Percentiles rank a stretch among this genome's conserved stretches.
Conservation (phyloP, 2,888 invertebrate species). For the Pheosia tremula region DNA sequence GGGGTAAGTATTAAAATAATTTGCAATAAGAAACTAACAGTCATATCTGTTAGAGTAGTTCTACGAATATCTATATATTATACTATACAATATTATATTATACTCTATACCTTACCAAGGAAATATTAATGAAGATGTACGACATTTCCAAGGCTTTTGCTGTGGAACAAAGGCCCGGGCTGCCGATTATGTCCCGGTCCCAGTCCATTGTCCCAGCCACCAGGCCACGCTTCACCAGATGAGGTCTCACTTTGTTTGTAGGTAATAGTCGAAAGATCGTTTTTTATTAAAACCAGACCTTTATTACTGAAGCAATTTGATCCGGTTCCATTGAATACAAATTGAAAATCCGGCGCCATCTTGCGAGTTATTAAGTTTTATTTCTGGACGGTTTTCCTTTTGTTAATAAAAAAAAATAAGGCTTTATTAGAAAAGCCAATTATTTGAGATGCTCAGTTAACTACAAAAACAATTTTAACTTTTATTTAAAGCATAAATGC, state of each 20-base stretch:
- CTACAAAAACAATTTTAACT: too few relatives aligned
- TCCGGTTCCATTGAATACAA: slow-evolving; percentile 65
- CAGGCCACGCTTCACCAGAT: slow-evolving; percentile 47
- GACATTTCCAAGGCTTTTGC: slow-evolving; percentile 65
- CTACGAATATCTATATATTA: too few relatives aligned
- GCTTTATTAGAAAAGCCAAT: too few relatives aligned
- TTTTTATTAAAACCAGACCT: slow-evolving; percentile 57
- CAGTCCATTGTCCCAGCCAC: slow-evolving; percentile 38
- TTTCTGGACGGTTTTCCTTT: slow-evolving; percentile 16
- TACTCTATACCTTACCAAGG: not conserved
- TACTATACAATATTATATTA: too few relatives aligned
- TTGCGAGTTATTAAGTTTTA: slow-evolving; percentile 67
- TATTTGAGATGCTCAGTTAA: too few relatives aligned
- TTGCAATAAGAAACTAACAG: too few relatives aligned
- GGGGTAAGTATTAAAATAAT: too few relatives aligned
- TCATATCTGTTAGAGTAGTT: too few relatives aligned
- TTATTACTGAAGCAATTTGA: slow-evolving; percentile 74
- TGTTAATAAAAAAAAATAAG: too few relatives aligned
- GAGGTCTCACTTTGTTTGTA: slow-evolving; percentile 53
- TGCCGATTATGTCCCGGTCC: slow-evolving; percentile 46
- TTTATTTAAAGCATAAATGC: too few relatives aligned
- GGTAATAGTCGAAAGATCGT: slow-evolving; percentile 48
- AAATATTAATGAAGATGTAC: slow-evolving; percentile 76
- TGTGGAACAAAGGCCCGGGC: slow-evolving; percentile 57
- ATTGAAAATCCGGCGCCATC: slow-evolving; percentile 69